Base-by-base conservation (phyloP, 1,140 invertebrate species). In the Amphibalanus amphitrite region DNA sequence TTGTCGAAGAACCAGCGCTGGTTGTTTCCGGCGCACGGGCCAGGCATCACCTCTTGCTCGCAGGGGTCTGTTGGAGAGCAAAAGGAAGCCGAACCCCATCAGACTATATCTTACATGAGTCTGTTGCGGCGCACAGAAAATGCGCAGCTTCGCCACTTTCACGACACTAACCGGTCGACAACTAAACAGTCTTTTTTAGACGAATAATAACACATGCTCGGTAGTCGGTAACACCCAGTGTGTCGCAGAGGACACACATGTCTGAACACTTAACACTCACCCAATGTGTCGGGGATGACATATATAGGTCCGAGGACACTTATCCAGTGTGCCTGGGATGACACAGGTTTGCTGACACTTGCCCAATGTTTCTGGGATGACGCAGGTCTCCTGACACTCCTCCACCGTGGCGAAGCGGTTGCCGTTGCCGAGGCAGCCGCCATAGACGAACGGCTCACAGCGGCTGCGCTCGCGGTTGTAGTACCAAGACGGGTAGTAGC, bases 391-490 rank as follows among this genome's bases (percentile, higher is more conserved):
- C 77, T 92, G 85, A 78, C 95, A 98, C 70, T 91, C 86, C 75
- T 95, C 89, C 71, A 86, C 81, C 0, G 84, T 89, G 69, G 90
- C 85, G 79, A 96, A 98, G 74, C 88, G 87, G 79, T 97, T 95
- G 73, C 86, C 88, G 78, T 96, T 98, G 69, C 76, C 76, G 3
- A 78, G 76, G 75, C 84, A 85, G 79, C 91, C 91, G 71, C 87
- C 88, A 79, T 90, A 93, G 76, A 86, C 84, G 78, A 93, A 93
- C 40, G 86, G 82, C 71, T 88, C 81, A 78, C 91, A 93, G 74
- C 85, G 87, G 77, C 85, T 84, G 73, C 83, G 82, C 69, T 84
- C 82, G 71, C 85, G 82, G 76, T 95, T 89, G 77, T 91, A 95
- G 81, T 91, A 93, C 90, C 90, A 96, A 29, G 85, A 86, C 28